Evolutionary conservation across 2,888 invertebrate species (phyloP).

Genomic region (Chironomus tentans): DNA sequence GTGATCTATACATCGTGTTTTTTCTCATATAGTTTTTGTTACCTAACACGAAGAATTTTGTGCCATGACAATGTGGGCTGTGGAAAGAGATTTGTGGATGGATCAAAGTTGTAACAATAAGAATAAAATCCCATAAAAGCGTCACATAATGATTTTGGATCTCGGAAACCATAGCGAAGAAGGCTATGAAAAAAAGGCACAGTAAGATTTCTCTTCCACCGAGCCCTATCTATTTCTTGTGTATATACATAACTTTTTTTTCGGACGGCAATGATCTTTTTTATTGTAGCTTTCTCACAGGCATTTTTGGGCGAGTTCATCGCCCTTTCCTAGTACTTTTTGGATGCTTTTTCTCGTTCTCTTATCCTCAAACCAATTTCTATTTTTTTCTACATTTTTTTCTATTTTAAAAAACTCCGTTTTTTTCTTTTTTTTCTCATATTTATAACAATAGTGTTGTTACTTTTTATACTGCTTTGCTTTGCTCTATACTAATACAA

Average conservation of each 20-base stretch:
- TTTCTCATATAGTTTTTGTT: background rate
- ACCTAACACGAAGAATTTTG: conserved; percentile 7
- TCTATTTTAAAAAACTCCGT: conserved; percentile 11
- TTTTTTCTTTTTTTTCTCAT: conserved; percentile 1
- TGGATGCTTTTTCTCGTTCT: conserved; percentile 5
- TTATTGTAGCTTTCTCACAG: conserved; percentile 13
- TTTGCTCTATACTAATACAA: background rate
- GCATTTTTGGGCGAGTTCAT: conserved; percentile 15
- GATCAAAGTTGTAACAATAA: background rate
- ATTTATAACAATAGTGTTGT: background rate
- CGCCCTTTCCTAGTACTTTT: conserved; percentile 6
- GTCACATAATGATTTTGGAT: conserved; percentile 1
- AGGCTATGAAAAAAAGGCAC: background rate
- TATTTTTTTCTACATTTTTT: background rate
- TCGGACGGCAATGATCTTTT: background rate
- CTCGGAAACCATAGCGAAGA: conserved; percentile 4
- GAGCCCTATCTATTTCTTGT: conserved; percentile 2
- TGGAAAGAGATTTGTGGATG: background rate
- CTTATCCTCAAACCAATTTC: conserved; percentile 17
- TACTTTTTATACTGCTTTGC: background rate
- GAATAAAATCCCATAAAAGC: conserved; percentile 6
- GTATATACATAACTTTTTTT: background rate
- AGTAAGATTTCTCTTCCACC: background rate
- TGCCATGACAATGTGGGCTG: background rate
- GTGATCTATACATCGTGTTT: too few species aligned